A percentile compares a stretch with the other conserved stretches of the same genome.
These are phyloP conservation scores for Apoda limacodes DNA, from an alignment of 2,888 invertebrate genomes.

Conservation along the genomic window DNA sequence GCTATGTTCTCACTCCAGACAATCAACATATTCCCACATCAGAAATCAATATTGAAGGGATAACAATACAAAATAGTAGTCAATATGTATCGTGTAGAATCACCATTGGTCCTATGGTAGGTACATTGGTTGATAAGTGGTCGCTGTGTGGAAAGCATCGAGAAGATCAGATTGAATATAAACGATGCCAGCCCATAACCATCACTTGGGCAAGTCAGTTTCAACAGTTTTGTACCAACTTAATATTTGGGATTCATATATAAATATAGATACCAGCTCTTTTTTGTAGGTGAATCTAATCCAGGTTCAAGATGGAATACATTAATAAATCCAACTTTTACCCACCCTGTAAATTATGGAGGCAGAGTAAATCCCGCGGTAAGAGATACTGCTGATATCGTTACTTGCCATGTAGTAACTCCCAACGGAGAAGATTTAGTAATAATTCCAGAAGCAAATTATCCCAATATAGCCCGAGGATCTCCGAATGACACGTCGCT, in stretches of 20 bases:
- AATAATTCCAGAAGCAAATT: slow-evolving; percentile 22
- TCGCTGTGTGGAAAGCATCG: slow-evolving; percentile 21
- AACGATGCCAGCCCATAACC: slow-evolving; percentile 23
- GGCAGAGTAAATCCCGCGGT: slow-evolving; percentile 25
- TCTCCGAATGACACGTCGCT: slow-evolving; percentile 2
- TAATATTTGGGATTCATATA: too few species aligned
- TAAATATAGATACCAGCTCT: neutral
- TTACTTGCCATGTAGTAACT: slow-evolving; percentile 31
- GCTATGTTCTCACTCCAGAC: slow-evolving; percentile 18
- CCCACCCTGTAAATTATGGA: slow-evolving; percentile 28
- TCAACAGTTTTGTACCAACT: too few species aligned
- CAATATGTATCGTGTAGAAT: slow-evolving; percentile 25
- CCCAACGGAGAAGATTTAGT: slow-evolving; percentile 26
- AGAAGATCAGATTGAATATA: slow-evolving; percentile 12
- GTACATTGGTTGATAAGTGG: slow-evolving; percentile 24
- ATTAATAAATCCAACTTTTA: slow-evolving; percentile 6
- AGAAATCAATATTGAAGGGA: slow-evolving; percentile 10
- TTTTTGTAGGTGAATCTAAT: slow-evolving; percentile 14
- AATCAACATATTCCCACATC: slow-evolving; percentile 4
- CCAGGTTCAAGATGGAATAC: slow-evolving; percentile 19
- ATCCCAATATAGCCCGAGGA: slow-evolving; percentile 13
- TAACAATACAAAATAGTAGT: slow-evolving; percentile 19
- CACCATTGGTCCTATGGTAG: slow-evolving; percentile 25
- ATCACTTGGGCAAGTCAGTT: slow-evolving; percentile 26
- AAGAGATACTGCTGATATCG: slow-evolving; percentile 13